Percentiles rank a stretch among this genome's conserved stretches.
These are phyloP conservation scores for Aphidius ervi DNA, from an alignment of 1,140 invertebrate species.

Conservation along the genomic window DNA sequence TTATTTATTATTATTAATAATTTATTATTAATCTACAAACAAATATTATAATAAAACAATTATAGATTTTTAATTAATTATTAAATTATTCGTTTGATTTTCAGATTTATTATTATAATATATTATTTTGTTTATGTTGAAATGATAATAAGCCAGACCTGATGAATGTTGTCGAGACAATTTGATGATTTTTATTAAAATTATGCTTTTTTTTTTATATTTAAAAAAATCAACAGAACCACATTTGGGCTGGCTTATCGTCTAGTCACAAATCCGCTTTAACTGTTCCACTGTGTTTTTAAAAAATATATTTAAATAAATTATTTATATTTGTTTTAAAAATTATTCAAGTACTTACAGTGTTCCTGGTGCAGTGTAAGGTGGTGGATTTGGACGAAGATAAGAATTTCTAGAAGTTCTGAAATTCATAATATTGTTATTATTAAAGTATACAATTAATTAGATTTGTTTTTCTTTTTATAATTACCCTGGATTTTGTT, in stretches of 20 bases:
- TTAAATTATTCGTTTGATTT: too few species aligned
- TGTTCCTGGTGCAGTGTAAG: conserved; percentile 43
- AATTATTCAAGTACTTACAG: conserved; percentile 38
- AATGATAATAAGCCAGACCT: too few species aligned
- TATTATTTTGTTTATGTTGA: too few species aligned
- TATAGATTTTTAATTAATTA: too few species aligned
- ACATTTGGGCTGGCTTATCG: conserved; percentile 50
- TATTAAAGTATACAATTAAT: background rate
- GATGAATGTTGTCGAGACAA: too few species aligned
- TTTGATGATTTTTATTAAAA: too few species aligned
- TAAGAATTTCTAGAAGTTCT: conserved; percentile 37
- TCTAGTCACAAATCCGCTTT: conserved; percentile 51
- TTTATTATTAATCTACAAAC: too few species aligned
- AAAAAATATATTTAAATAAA: conserved; percentile 10
- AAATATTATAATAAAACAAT: too few species aligned
- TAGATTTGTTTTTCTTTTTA: background rate
- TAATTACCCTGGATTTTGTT: conserved; percentile 42
- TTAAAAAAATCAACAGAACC: conserved; percentile 44
- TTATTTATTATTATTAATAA: too few species aligned
- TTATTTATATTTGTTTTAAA: background rate
- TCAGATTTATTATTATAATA: too few species aligned
- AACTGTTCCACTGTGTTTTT: conserved; percentile 32
- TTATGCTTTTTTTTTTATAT: too few species aligned
- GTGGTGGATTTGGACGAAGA: conserved; percentile 49
- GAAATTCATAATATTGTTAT: conserved; percentile 6